Evolutionary conservation across 2,797 vertebrate species (phyloP), one percentile per base, ranked within the genome.

Genomic region (Dicrostonyx torquatus): DNA sequence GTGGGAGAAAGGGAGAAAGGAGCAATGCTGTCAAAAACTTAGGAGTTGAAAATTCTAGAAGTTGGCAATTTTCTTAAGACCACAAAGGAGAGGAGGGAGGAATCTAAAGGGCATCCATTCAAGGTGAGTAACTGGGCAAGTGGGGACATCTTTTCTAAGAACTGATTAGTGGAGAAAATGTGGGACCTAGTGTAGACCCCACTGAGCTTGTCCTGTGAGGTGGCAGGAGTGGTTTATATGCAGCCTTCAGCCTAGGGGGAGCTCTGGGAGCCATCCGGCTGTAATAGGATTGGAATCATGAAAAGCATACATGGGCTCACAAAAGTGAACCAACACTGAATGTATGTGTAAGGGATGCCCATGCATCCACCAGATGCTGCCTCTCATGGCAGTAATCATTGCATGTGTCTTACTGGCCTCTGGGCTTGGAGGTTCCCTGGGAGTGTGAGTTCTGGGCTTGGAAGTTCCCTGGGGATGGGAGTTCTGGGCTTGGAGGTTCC

Each of bases 361-460:
- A 1, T 4, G 76, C 24, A 62, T 18, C 70, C 3, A 0, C 24
- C 6, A 3, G 26, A 24, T 3, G 0, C 34, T 1, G 76, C 53
- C 15, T 3, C 18, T 0, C 1, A 14, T 6, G 20, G 40, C 3
- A 0, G 14, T 14, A 11, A 11, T 9, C 1, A 22, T 5, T 40
- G 34, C 4, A 2, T 0, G 2, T 18, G 66, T 7, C 2, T 37
- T 48, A 84, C 48, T 18, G 4, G 78, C 64, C 60, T 22, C 8
- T 0, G 1, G 9, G 72, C 24, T 1, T 1, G 17, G 48, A 64
- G 77, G 9, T 34, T 76, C n/a, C 76, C 24, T 2, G 68, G 76
- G 60, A 3, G 17, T 45, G n/a, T n/a, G 88, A 53, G 64, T 45
- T 31, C 4, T 55, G 7, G 45, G 45, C 45, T 48, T 6, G 6